A percentile compares a stretch with the other conserved stretches of the same genome.
Evolutionary conservation across 92 coral and sea anemone species (phyloP).

Genomic region (Isaurus tuberculatus): DNA sequence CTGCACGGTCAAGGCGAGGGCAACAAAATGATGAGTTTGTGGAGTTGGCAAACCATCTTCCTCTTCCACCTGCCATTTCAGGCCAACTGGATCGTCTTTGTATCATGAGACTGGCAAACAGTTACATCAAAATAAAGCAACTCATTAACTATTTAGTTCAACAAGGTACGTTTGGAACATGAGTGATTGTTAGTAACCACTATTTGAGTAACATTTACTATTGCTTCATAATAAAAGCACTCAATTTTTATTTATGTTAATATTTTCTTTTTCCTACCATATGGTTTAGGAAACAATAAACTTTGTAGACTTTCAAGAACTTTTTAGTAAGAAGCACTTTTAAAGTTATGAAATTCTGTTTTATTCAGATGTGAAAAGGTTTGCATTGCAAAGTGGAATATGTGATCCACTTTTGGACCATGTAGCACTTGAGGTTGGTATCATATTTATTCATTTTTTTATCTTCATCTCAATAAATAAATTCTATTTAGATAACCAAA

Average conservation of each 20-base stretch:
- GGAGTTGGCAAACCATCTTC: slow-evolving; percentile 94
- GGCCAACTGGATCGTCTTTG: slow-evolving; percentile 93
- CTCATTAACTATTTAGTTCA: slow-evolving; percentile 72
- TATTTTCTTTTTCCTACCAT: no score
- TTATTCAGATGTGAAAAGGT: slow-evolving; percentile 66
- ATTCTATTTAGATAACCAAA: no score
- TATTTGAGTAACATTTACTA: no score
- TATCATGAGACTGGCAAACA: slow-evolving; percentile 97
- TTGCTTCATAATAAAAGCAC: no score
- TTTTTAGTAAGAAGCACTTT: no score
- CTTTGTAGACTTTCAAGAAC: no score
- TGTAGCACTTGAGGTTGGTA: slow-evolving; percentile 78
- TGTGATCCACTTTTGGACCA: slow-evolving; percentile 63
- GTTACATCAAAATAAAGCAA: slow-evolving; percentile 94
- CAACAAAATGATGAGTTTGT: slow-evolving; percentile 97
- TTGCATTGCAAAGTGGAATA: slow-evolving; percentile 43
- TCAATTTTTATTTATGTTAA: no score
- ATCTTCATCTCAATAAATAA: no score
- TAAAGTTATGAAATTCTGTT: neutral
- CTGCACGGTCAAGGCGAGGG: slow-evolving; percentile 96
- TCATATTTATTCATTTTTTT: neutral
- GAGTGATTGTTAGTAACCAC: no score
- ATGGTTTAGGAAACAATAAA: no score
- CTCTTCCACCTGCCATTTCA: slow-evolving; percentile 78
- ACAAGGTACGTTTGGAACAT: slow-evolving; percentile 65